These are phyloP conservation scores for Drosophila gaucha DNA, from an alignment of 2,888 invertebrate species.

Conservation along the genomic window DNA sequence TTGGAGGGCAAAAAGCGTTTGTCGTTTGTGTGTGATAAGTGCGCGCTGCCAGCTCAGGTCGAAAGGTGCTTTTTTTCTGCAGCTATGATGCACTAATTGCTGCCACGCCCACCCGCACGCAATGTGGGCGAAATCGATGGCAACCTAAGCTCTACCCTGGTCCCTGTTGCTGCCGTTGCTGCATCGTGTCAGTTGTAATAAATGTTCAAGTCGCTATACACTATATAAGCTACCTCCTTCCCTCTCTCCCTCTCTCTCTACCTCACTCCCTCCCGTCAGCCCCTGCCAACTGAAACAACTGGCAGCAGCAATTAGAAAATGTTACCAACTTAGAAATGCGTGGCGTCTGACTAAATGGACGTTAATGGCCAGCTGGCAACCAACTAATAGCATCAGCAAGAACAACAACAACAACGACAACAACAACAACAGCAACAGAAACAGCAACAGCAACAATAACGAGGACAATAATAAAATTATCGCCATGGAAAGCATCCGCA, in stretches of 20 bases:
- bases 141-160: constrained; percentile 13
- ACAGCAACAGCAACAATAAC: constrained; percentile 16
- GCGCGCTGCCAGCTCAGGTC: constrained; percentile 42
- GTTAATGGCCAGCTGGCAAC: constrained; percentile 79
- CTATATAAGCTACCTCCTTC: not conserved
- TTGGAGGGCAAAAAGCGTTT: constrained; percentile 54
- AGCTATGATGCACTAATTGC: constrained; percentile 72
- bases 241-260: not conserved
- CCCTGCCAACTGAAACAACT: constrained; percentile 46
- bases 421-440: constrained; percentile 32
- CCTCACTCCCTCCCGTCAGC: not conserved
- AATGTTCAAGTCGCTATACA: constrained; percentile 62
- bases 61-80: constrained; percentile 41
- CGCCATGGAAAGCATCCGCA: constrained; percentile 39
- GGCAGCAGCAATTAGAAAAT: constrained; percentile 76
- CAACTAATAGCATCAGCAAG: constrained; percentile 71
- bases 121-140: constrained; percentile 67
- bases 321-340: constrained; percentile 78
- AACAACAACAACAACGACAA: constrained; percentile 31
- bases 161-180: not conserved
- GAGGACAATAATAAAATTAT: constrained; percentile 74
- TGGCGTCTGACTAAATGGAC: constrained; percentile 78
- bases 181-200: constrained; percentile 68
- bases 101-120: constrained; percentile 43
- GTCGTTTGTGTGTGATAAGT: constrained; percentile 42